Evolutionary conservation across 2,888 invertebrate species (phyloP), one percentile per base, ranked within the genome.

Genomic region (Eilema griseolum): DNA sequence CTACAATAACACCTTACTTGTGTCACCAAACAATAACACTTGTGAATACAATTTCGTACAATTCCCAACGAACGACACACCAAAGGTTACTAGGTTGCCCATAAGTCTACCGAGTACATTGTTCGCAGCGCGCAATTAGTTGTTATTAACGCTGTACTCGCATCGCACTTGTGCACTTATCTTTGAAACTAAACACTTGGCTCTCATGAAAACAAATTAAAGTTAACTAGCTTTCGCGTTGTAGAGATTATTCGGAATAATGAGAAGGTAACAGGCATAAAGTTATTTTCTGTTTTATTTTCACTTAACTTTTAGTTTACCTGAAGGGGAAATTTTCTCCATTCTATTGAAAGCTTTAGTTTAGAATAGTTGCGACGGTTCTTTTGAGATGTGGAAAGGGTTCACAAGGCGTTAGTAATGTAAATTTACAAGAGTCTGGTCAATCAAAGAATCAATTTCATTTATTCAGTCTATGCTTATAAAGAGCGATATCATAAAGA

Each of bases 31-130:
- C 41, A 20, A 46, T 33, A 62, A 70, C 64, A 61, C 7, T 67
- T 57, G 31, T 23, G 52, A 28, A 52, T 70, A 52, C 59, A 31
- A 28, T 72, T 46, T 26, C 63, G 33, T 26, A 68, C 24, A 66
- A 52, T 70, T 67, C 16, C 37, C 46, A 7, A 33, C 28, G n/a
- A 60, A 74, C 71, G 71, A 41, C 62, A 33, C 5, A 61, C 23
- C 57, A 71, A 76, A 71, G 83, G 71, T 71, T 70, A 80, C 60
- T 66, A 20, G 68, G 71, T n/a, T 63, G 52, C 26, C 66, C 63
- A 37, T 74, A 72, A 72, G 62, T 67, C 61, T 64, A 33, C 28
- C 11, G 23, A 61, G 56, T 56, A 33, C 26, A 66, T 66, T 56
- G 64, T 65, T 26, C 52, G 56, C 28, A 65, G 63, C 57, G 16